Base-by-base conservation (phyloP, 1,140 invertebrate species). In the Latrodectus geometricus region DNA sequence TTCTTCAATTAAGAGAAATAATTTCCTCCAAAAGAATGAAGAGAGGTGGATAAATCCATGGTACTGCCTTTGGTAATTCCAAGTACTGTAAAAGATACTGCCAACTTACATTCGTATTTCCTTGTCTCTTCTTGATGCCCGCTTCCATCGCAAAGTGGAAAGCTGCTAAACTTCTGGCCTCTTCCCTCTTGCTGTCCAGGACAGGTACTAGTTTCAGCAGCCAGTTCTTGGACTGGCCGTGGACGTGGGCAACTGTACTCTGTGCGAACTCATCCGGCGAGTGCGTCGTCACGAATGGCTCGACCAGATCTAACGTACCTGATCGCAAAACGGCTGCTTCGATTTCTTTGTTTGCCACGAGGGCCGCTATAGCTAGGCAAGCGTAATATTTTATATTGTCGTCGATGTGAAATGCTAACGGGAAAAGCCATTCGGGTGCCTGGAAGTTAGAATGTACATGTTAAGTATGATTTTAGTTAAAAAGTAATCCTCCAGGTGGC, bases 141-240 rank as follows among this genome's bases (percentile, higher is more conserved):
- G 98, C 98, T 91, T 99, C 98, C 97, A 99, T 99, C 89, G 97
- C 98, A 90, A 99, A 99, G 90, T 99, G 98, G 91, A 99, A 99
- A 21, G 98, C 97, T 0, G 98, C 98, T 78, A 99, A 91, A 90
- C 98, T 98, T 87, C 97, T 93, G 0, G 98, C 98, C 91, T 99
- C 98, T 90, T 98, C 96, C 75, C 97, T 92, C 90, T 99, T 97
- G n/a, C 97, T 98, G 89, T 95, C 96, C 4, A 99, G 91, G 17
- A 99, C 96, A 0, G 98, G 97, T 0, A 99, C 96, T 61, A 99
- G 92, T 86, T 96, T 93, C 91, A 97, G 94, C 14, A 99, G 92
- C 98, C 98, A 99, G 88, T 96, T 96, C 90, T 97, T 96, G 89
- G 97, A 98, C 90, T 99, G 97, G 0, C 98, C 98, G 89, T 99